phyloP scores from a whole-genome alignment of 2,888 invertebrate genomes.

The Drosophila villosipedis region DNA sequence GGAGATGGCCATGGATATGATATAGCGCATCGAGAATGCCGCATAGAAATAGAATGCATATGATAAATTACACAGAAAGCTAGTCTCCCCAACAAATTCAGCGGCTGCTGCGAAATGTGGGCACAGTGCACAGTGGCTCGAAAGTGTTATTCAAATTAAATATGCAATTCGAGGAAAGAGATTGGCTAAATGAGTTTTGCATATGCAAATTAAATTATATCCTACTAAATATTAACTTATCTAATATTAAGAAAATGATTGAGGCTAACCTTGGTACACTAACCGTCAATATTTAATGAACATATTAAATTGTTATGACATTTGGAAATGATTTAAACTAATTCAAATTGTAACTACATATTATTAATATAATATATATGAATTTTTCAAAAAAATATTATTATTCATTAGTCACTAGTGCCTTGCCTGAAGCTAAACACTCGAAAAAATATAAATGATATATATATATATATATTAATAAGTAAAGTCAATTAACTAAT shows the following conservation, averaged over 20 bases:
- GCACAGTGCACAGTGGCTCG: constrained; percentile 43
- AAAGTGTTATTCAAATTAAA: not conserved
- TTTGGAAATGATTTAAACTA: not conserved
- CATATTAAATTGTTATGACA: not conserved
- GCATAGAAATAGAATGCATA: constrained; percentile 52
- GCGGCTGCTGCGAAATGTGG: constrained; percentile 38
- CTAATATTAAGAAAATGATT: not conserved
- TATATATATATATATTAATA: not conserved
- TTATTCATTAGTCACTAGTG: not conserved
- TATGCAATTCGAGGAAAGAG: not conserved
- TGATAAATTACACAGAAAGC: constrained; percentile 65
- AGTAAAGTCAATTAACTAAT: not conserved
- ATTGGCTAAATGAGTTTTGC: not conserved
- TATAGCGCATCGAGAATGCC: constrained; percentile 38
- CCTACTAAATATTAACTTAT: not conserved
- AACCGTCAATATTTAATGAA: not conserved
- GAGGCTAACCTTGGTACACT: not conserved
- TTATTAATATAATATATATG: not conserved
- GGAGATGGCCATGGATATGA: constrained; percentile 4
- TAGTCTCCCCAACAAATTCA: constrained; percentile 20
- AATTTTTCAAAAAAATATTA: not conserved
- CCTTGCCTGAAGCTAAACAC: no score
- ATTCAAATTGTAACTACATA: not conserved
- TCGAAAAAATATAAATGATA: not conserved
- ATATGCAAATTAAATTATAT: not conserved